Conservation (phyloP, 2,888 invertebrate species). For the Pristionchus mayeri region DNA sequence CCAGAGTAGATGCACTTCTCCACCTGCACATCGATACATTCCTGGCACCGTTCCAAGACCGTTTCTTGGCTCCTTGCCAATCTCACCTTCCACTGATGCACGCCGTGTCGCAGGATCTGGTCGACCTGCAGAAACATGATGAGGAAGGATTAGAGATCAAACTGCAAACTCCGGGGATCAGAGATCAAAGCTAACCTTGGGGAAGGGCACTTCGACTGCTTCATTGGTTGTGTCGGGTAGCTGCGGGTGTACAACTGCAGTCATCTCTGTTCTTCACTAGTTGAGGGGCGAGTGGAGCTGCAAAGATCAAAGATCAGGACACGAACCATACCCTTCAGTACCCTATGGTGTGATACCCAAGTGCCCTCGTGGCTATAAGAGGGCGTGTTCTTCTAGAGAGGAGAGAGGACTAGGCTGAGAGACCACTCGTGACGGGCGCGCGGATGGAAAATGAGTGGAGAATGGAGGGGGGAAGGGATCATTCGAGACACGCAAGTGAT, state of each 20-base stretch:
- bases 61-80: no score
- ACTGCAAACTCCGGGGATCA: neutral
- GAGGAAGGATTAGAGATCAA: slow-evolving; percentile 26
- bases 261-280: neutral
- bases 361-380: neutral
- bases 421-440: slow-evolving; percentile 20
- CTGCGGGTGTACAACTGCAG: neutral
- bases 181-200: neutral
- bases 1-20: slow-evolving; percentile 63
- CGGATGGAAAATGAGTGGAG: neutral
- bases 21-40: slow-evolving; percentile 49
- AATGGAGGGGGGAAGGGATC: neutral
- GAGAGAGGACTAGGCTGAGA: neutral
- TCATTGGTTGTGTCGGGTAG: neutral
- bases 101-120: slow-evolving; percentile 41
- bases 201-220: slow-evolving; percentile 26
- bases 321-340: neutral
- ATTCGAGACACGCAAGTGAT: neutral
- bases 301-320: neutral
- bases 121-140: slow-evolving; percentile 38
- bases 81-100: slow-evolving; percentile 15
- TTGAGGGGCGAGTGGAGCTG: slow-evolving; percentile 8
- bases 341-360: neutral
- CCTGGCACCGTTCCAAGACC: neutral
- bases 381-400: neutral